Evolutionary conservation across 37 sponge, comb jelly and placozoan species (phyloP), one percentile per base, ranked within the genome.

Genomic region (Geodia barretti): DNA sequence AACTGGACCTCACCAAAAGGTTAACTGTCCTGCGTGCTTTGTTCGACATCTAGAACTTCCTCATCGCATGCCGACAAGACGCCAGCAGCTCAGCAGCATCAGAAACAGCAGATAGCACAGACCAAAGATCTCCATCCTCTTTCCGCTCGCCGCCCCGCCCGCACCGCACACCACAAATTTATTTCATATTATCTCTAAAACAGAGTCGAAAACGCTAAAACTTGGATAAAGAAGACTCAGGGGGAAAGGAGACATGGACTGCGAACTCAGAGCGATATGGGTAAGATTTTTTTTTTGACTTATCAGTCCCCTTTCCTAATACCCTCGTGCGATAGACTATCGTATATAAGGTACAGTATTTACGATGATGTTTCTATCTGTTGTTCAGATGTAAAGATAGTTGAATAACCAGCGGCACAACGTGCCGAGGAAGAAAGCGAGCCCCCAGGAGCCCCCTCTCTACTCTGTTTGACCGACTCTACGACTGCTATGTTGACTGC

Each of bases 231-330:
- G n/a, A n/a, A n/a, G n/a, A n/a, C n/a, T n/a, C 72, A 68, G 78
- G 38, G 70, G 77, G 14, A 78, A 78, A 78, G 85, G 69, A 59
- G 26, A 74, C 7, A 47, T 84, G 77, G 85, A 84, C 30, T 77
- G 85, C 41, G 86, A 86, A 21, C 72, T 79, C 0, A 79, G 79
- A 72, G 60, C 74, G 39, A 78, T 86, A 29, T 86, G 86, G 86
- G 86, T 78, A 62, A 41, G 83, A 17, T 17, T 14, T 47, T n/a
- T n/a, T n/a, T n/a, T n/a, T n/a, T n/a, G n/a, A n/a, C n/a, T n/a
- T n/a, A n/a, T n/a, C n/a, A n/a, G n/a, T n/a, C n/a, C n/a, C n/a
- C n/a, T n/a, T n/a, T n/a, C n/a, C n/a, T n/a, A n/a, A n/a, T n/a
- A n/a, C n/a, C n/a, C 28, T 29, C 2, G 5, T 4, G 4, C 26